A percentile compares a stretch with the other conserved stretches of the same genome.
phyloP scores from a whole-genome alignment of 2,888 invertebrate genomes.

The Tholera decimalis region DNA sequence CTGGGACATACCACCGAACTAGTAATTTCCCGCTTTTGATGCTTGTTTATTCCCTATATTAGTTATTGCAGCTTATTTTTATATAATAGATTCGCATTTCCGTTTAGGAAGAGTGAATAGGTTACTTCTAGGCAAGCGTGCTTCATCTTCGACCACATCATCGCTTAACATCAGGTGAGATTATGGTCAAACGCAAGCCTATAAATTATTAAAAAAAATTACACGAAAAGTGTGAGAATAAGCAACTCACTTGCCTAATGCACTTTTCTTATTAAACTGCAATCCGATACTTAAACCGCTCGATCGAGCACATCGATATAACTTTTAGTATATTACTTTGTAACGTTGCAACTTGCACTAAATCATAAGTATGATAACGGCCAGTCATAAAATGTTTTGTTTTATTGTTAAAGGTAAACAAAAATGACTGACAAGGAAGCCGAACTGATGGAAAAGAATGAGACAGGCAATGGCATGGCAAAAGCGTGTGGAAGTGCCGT shows the following conservation, averaged over 20 bases:
- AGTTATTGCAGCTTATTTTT: conserved; percentile 27
- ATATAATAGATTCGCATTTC: conserved; percentile 17
- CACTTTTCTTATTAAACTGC: conserved; percentile 3
- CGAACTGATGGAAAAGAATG: conserved; percentile 71
- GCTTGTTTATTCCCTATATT: conserved; percentile 33
- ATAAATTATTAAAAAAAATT: too few species aligned
- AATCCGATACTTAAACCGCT: conserved; percentile 24
- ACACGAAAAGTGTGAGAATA: background rate
- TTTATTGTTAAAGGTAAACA: conserved; percentile 68
- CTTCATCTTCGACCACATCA: too few species aligned
- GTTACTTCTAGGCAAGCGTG: too few species aligned
- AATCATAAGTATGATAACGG: conserved; percentile 26
- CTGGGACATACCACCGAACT: conserved; percentile 29
- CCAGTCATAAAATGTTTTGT: conserved; percentile 28
- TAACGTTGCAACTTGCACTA: background rate
- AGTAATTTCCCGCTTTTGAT: conserved; percentile 33
- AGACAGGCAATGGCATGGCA: conserved; percentile 66
- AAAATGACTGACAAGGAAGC: conserved; percentile 77
- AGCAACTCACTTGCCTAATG: background rate
- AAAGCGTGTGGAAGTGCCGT: conserved; percentile 83
- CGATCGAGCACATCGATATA: conserved; percentile 8
- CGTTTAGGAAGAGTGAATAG: conserved; percentile 12
- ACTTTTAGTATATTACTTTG: conserved; percentile 20
- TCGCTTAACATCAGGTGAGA: too few species aligned
- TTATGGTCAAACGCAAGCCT: too few species aligned